These are phyloP conservation scores for Parus major DNA, from an alignment of 2,113 vertebrate genomes.

Conservation along the genomic window DNA sequence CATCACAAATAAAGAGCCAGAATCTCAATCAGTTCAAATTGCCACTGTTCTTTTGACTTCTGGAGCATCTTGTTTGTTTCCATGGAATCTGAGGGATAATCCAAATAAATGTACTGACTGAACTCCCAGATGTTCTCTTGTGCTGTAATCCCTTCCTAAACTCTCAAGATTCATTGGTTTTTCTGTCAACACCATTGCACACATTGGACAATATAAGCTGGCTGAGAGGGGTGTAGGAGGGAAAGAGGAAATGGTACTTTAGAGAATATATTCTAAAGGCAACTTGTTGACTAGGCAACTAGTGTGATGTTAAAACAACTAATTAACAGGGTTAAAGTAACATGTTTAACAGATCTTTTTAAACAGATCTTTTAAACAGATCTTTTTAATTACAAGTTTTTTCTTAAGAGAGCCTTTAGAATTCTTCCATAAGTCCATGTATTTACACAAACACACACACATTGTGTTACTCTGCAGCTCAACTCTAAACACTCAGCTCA, in stretches of 20 bases:
- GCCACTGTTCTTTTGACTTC: not conserved
- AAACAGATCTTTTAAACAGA: too few relatives aligned
- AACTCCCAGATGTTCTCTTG: not conserved
- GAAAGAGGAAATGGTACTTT: not conserved
- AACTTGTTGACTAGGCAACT: not conserved
- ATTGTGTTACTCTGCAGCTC: not conserved
- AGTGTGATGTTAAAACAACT: not conserved
- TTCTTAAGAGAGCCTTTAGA: not conserved
- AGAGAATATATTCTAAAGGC: not conserved
- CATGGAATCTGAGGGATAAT: not conserved
- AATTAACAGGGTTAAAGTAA: not conserved
- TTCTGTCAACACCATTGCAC: not conserved
- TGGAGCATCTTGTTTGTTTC: not conserved
- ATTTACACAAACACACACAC: not conserved
- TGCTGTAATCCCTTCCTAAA: not conserved
- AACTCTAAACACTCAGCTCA: not conserved
- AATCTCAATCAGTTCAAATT: constrained; percentile 13
- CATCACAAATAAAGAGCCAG: constrained; percentile 71
- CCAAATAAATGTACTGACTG: not conserved
- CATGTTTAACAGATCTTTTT: not conserved
- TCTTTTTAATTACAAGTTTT: too few relatives aligned
- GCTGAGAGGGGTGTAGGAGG: not conserved
- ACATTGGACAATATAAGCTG: not conserved
- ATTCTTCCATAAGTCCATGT: not conserved
- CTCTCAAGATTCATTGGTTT: not conserved